phyloP scores from a whole-genome alignment of 2,888 invertebrate species.

The Dicycla oo region DNA sequence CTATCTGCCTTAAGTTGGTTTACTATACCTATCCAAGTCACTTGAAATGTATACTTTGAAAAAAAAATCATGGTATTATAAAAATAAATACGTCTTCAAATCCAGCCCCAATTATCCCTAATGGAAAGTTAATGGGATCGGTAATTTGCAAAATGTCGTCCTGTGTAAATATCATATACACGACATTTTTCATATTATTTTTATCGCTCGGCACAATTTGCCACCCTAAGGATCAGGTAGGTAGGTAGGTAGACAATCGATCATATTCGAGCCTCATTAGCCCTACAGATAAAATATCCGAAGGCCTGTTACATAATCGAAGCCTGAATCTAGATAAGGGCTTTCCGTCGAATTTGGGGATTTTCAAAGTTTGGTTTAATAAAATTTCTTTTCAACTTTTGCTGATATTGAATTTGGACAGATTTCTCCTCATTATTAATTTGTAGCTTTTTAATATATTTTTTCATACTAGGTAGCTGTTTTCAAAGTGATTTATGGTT shows the following conservation, averaged over 20 bases:
- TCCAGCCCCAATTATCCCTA: conserved; percentile 80
- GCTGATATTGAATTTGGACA: conserved; percentile 44
- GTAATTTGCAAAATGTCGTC: conserved; percentile 89
- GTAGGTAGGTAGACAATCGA: conserved; percentile 56
- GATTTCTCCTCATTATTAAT: conserved; percentile 9
- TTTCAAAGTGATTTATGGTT: neutral
- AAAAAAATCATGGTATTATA: conserved; percentile 32
- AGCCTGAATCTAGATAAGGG: conserved; percentile 54
- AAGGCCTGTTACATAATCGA: conserved; percentile 48
- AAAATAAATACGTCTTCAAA: conserved; percentile 62
- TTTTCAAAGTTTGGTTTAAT: conserved; percentile 51
- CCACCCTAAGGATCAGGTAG: conserved; percentile 55
- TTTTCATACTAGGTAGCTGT: neutral
- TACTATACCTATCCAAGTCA: neutral
- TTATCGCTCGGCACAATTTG: conserved; percentile 71
- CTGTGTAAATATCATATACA: conserved; percentile 82
- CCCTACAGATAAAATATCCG: conserved; percentile 47
- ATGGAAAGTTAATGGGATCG: conserved; percentile 88
- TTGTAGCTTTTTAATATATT: neutral
- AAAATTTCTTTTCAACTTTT: conserved; percentile 47
- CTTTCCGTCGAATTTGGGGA: conserved; percentile 36
- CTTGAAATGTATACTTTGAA: conserved; percentile 2
- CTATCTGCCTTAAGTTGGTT: neutral
- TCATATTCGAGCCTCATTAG: conserved; percentile 64
- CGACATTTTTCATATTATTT: conserved; percentile 79